Percentiles rank a stretch among this genome's conserved stretches.
phyloP scores from a whole-genome alignment of 2,113 vertebrate genomes.

The Rhynchomys soricoides region DNA sequence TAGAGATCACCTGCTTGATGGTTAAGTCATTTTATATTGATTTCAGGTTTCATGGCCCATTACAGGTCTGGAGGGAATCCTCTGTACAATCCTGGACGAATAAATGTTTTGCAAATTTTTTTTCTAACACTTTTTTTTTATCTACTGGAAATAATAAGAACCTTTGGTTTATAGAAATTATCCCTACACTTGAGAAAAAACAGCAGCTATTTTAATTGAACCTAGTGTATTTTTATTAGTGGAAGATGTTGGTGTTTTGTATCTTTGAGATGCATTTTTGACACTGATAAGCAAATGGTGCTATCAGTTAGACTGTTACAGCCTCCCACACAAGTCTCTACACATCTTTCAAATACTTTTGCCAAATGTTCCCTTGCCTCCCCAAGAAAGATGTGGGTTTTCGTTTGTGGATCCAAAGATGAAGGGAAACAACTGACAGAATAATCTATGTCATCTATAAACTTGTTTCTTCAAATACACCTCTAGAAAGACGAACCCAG shows the following conservation, averaged over 20 bases:
- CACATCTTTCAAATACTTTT: slow-evolving; percentile 9
- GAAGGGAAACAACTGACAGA: not conserved
- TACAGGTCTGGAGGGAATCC: slow-evolving; percentile 84
- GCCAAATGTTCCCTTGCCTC: not conserved
- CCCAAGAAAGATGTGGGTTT: not conserved
- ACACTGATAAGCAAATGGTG: slow-evolving; percentile 46
- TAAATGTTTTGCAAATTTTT: slow-evolving; percentile 86
- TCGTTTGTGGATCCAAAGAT: not conserved
- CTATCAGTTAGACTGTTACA: slow-evolving; percentile 60
- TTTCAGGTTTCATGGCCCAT: slow-evolving; percentile 89
- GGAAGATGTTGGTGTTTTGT: not conserved
- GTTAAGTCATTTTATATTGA: slow-evolving; percentile 89
- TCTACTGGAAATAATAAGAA: slow-evolving; percentile 66
- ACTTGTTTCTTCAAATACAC: not conserved
- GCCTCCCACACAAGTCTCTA: slow-evolving; percentile 46
- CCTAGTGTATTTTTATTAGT: slow-evolving; percentile 69
- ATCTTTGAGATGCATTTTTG: slow-evolving; percentile 67
- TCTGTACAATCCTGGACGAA: slow-evolving; percentile 85
- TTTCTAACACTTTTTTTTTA: slow-evolving; percentile 76
- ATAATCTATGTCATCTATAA: too few relatives aligned
- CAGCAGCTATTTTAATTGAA: slow-evolving; percentile 74
- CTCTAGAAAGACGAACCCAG: not conserved
- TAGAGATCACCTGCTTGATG: slow-evolving; percentile 80
- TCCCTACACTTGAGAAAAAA: slow-evolving; percentile 22
- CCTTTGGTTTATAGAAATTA: slow-evolving; percentile 66